Evolutionary conservation across 2,113 vertebrate genomes (phyloP).

Genomic region (Brachyhypopomus gauderio): DNA sequence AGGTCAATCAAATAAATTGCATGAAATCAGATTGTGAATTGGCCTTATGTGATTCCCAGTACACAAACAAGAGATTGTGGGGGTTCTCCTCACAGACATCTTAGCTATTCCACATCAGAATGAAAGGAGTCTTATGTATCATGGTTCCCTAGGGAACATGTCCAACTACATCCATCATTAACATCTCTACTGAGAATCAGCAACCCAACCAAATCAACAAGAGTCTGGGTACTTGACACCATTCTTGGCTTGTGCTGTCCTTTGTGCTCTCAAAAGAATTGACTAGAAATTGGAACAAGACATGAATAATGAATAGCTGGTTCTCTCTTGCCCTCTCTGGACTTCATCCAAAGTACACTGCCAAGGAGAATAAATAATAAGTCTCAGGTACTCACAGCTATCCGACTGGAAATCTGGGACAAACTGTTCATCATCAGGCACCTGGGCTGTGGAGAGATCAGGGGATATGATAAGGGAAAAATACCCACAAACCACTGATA

Average conservation of each 20-base stretch:
- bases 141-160: neutral
- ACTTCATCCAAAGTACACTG: slow-evolving; percentile 29
- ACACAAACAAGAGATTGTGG: slow-evolving; percentile 57
- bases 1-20: slow-evolving; percentile 65
- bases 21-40: slow-evolving; percentile 77
- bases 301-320: slow-evolving; percentile 49
- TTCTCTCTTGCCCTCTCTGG: slow-evolving; percentile 30
- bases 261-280: slow-evolving; percentile 28
- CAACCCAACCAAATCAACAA: slow-evolving; percentile 37
- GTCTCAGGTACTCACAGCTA: slow-evolving; percentile 85
- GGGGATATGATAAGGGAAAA: slow-evolving; percentile 1
- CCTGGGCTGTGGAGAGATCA: slow-evolving; percentile 78
- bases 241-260: slow-evolving; percentile 11
- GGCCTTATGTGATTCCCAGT: slow-evolving; percentile 73
- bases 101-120: slow-evolving; percentile 26
- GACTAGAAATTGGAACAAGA: slow-evolving; percentile 31
- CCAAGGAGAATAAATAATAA: slow-evolving; percentile 48
- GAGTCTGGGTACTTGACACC: neutral
- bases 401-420: slow-evolving; percentile 98
- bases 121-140: neutral
- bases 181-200: neutral
- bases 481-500: slow-evolving; percentile 14
- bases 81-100: slow-evolving; percentile 27
- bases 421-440: slow-evolving; percentile 96
- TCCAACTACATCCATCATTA: neutral